phyloP scores from a whole-genome alignment of 2,113 vertebrate genomes.

The Eubucco bourcierii region DNA sequence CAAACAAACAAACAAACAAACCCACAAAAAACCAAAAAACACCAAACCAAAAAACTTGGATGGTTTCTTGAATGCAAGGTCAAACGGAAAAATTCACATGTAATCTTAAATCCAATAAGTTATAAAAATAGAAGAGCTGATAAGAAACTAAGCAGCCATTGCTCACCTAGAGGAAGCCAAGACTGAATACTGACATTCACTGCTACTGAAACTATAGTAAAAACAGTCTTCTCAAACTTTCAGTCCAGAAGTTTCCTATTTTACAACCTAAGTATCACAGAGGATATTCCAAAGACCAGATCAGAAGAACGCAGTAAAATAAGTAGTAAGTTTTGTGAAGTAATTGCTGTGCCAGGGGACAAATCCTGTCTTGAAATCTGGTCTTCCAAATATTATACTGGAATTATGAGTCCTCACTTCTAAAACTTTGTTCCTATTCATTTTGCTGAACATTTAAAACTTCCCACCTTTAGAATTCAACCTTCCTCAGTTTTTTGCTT shows the following conservation, averaged over 20 bases:
- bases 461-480: background rate
- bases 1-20: background rate
- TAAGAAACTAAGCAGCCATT: slow-evolving; percentile 28
- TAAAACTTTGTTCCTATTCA: background rate
- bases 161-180: slow-evolving; percentile 4
- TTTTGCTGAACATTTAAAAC: background rate
- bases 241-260: background rate
- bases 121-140: slow-evolving; percentile 47
- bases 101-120: slow-evolving; percentile 52
- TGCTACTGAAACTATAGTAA: background rate
- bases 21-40: background rate
- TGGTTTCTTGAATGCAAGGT: background rate
- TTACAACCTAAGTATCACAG: background rate
- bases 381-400: background rate
- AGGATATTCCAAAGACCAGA: background rate
- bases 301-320: background rate
- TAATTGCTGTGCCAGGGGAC: background rate
- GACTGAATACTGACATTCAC: background rate
- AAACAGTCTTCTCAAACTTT: background rate
- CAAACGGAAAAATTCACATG: slow-evolving; percentile 36
- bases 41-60: background rate
- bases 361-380: background rate
- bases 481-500: background rate
- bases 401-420: background rate
- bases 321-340: background rate